Evolutionary conservation across 2,113 vertebrate genomes (phyloP).

Genomic region (Leptocoma aspasia): DNA sequence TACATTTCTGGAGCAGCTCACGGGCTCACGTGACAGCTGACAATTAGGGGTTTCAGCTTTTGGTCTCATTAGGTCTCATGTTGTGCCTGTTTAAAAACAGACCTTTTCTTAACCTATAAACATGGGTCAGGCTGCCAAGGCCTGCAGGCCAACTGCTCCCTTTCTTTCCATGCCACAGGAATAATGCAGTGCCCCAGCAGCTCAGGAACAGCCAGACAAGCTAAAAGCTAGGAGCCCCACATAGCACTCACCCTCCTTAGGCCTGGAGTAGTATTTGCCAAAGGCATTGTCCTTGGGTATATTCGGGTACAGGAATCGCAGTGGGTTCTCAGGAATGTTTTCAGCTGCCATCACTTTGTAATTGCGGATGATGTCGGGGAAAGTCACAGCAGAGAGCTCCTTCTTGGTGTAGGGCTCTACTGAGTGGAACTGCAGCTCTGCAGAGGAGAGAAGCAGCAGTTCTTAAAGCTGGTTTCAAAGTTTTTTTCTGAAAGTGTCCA

Average conservation of each 20-base stretch:
- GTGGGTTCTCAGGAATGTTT: conserved; percentile 94
- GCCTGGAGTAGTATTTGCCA: conserved; percentile 93
- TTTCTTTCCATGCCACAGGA: background rate
- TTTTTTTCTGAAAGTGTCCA: background rate
- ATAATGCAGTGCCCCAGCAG: background rate
- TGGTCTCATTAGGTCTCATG: background rate
- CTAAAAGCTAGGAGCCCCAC: fast-evolving
- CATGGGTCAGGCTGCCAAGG: background rate
- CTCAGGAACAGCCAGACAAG: background rate
- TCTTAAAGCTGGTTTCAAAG: background rate
- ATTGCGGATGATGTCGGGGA: conserved; percentile 93
- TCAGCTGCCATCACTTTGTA: conserved; percentile 97
- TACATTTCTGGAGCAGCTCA: background rate
- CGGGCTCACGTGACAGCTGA: background rate
- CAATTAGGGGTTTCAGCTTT: background rate
- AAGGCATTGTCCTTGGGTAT: conserved; percentile 93
- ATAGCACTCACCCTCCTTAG: conserved; percentile 81
- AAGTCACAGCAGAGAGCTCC: conserved; percentile 89
- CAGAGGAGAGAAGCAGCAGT: background rate
- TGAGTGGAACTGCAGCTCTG: conserved; percentile 85
- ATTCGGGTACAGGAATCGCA: conserved; percentile 88
- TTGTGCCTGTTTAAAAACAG: background rate
- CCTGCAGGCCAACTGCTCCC: background rate
- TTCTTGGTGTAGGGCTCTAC: conserved; percentile 96
- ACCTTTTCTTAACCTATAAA: background rate